Conservation (phyloP, 2,113 vertebrate species). For the Charina bottae region DNA sequence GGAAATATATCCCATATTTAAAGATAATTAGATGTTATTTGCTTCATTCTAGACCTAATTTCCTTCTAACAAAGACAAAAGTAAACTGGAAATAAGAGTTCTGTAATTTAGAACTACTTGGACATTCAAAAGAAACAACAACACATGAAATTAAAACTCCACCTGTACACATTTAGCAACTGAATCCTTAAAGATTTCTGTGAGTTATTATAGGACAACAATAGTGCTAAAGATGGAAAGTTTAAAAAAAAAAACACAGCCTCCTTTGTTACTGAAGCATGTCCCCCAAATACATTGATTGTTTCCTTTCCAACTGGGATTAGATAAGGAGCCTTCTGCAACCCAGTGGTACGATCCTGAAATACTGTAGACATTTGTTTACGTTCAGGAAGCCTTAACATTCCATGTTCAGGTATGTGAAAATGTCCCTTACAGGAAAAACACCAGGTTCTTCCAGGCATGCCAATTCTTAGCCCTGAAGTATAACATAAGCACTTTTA, state of each 20-base stretch:
- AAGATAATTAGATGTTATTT: conserved; percentile 80
- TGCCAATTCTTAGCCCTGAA: neutral
- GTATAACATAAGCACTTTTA: neutral
- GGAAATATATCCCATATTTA: conserved; percentile 73
- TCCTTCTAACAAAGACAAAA: conserved; percentile 74
- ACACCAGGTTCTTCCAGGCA: neutral
- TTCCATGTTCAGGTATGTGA: neutral
- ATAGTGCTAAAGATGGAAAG: conserved; percentile 2
- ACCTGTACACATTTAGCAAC: conserved; percentile 23
- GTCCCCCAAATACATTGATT: conserved; percentile 20
- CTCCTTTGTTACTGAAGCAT: conserved; percentile 62
- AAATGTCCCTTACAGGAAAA: neutral
- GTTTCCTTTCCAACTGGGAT: conserved; percentile 40
- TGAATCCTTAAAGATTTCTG: neutral
- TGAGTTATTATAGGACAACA: conserved; percentile 23
- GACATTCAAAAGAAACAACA: conserved; percentile 59
- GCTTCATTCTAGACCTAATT: conserved; percentile 57
- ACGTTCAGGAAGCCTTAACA: conserved; percentile 47
- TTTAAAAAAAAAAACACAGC: conserved; percentile 25
- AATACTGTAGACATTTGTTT: conserved; percentile 29
- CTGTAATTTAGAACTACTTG: conserved; percentile 67
- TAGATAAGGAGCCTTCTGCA: conserved; percentile 50
- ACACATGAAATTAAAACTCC: conserved; percentile 54
- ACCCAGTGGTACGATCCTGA: neutral
- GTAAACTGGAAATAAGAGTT: conserved; percentile 72